These are phyloP conservation scores for Chitala chitala DNA, from an alignment of 2,113 vertebrate species.

Conservation along the genomic window DNA sequence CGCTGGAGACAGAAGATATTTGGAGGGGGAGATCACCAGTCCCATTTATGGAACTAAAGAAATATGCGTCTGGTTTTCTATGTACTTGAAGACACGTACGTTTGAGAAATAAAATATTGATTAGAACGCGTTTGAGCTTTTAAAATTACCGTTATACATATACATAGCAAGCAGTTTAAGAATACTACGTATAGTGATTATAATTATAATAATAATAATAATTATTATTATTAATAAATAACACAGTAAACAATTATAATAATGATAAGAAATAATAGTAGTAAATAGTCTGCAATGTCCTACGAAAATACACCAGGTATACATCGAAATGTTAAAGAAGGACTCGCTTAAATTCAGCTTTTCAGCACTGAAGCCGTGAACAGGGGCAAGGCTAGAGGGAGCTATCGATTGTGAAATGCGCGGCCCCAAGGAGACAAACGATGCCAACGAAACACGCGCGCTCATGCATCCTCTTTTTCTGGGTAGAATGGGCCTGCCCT, in stretches of 20 bases:
- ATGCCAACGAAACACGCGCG: conserved; percentile 18
- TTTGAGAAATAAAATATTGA: background rate
- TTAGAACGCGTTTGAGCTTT: too few species aligned
- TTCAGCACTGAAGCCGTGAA: conserved; percentile 4
- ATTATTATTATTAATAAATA: too few species aligned
- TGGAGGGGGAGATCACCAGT: too few species aligned
- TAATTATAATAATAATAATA: conserved; percentile 5
- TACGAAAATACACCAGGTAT: background rate
- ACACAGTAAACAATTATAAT: background rate
- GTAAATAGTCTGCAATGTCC: background rate
- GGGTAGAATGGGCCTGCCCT: background rate
- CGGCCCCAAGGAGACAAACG: conserved; percentile 21
- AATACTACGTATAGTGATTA: background rate
- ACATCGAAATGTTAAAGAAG: background rate
- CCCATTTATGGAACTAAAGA: conserved; percentile 1
- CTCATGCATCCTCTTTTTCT: conserved; percentile 28
- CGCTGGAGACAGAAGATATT: background rate
- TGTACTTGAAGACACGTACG: background rate
- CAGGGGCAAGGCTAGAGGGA: conserved; percentile 41
- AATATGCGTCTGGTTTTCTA: background rate
- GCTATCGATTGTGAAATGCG: conserved; percentile 46
- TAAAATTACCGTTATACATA: too few species aligned
- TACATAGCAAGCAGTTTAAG: background rate
- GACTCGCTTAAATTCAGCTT: background rate
- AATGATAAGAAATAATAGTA: background rate